Base-by-base conservation (phyloP, 2,888 invertebrate genomes). In the Pachydiplax longipennis region DNA sequence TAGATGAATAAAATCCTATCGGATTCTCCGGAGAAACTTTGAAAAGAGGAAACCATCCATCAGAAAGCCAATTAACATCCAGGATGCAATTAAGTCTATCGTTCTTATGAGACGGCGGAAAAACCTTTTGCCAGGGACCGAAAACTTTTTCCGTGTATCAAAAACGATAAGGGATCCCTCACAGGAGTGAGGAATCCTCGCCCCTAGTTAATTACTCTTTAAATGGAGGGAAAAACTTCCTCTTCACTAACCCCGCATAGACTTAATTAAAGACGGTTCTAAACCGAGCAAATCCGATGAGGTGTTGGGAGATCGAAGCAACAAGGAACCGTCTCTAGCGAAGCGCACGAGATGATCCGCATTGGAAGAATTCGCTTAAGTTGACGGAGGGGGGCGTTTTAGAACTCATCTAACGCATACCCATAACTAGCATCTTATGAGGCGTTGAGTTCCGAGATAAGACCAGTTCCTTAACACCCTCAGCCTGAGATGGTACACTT, bases 51-150 rank as follows among this genome's bases (percentile, higher is more conserved):
- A 87, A 87, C 40, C n/a, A 61, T 37, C 58, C 58, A 37, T 65
- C 87, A 65, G 31, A 87, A 37, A 61, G 18, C 87, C 18, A 87
- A 87, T 87, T 65, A 87, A 87, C 87, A 61, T 15, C 87, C 37
- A 37, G 87, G 37, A 87, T 37, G 87, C 87, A 65, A 87, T 87
- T 65, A 87, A 87, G 65, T 13, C 37, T 10, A 87, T 87, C 87
- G 37, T 35, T 61, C 53, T 87, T 65, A 87, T 61, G 61, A 87
- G 61, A 10, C 2, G 73, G 25, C 10, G 15, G 25, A 31, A 73
- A 73, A 25, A 31, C 13, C 73, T 25, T 73, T 31, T 73, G 25
- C 73, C 73, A 31, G 31, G 31, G 13, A 31, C 25, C 13, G 25
- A 73, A 73, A 73, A 25, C 31, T 73, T 73, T 31, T 73, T 73